phyloP scores from a whole-genome alignment of 2,888 invertebrate genomes.

The Synanthedon andrenaeformis region DNA sequence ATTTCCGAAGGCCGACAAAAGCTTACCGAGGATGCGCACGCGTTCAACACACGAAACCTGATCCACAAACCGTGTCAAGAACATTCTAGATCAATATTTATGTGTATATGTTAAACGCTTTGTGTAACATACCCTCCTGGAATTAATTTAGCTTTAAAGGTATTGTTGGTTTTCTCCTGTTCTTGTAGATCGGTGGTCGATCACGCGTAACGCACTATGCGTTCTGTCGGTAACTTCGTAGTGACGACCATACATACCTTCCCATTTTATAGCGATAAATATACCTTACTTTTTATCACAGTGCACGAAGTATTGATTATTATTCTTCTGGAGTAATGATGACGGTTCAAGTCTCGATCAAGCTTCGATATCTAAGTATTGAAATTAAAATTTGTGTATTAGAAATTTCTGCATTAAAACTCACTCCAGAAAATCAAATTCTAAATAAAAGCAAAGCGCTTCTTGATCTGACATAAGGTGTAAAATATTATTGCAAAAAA shows the following conservation, averaged over 20 bases:
- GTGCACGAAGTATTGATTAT: no score
- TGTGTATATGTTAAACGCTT: conserved; percentile 8
- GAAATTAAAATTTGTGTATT: no score
- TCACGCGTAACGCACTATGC: conserved; percentile 4
- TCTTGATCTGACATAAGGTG: no score
- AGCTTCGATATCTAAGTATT: no score
- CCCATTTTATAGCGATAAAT: no score
- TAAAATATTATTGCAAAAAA: no score
- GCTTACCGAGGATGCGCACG: conserved; percentile 1
- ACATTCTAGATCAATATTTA: conserved; percentile 3
- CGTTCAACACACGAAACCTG: conserved; percentile 1
- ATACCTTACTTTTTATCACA: no score
- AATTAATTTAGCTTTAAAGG: conserved; percentile 6
- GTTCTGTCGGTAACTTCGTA: background rate
- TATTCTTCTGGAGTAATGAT: no score
- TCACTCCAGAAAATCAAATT: no score
- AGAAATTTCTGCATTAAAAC: no score
- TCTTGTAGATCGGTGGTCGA: conserved; percentile 4
- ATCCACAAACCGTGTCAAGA: conserved; percentile 8
- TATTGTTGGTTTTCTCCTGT: conserved; percentile 7
- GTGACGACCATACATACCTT: background rate
- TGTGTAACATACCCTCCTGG: conserved; percentile 7
- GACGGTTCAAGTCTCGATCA: no score
- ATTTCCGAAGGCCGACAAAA: background rate
- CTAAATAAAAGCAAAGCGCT: no score